Evolutionary conservation across 2,113 vertebrate genomes (phyloP).

Genomic region (Scopus umbretta): DNA sequence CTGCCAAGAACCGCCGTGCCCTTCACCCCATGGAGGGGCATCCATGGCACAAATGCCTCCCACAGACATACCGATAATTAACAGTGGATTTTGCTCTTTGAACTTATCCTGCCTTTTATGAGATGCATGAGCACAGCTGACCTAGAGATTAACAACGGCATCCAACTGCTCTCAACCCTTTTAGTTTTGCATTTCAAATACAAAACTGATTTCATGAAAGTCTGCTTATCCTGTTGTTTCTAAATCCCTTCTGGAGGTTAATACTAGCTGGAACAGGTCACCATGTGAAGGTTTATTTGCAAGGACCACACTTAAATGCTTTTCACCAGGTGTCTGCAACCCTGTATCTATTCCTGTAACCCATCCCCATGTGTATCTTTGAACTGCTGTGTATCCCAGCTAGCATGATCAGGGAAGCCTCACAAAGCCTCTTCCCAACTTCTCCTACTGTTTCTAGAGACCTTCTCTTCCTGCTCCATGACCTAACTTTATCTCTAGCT

Average conservation of each 20-base stretch:
- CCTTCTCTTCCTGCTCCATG: background rate
- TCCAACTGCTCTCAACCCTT: background rate
- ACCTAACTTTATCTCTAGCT: background rate
- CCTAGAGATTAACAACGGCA: background rate
- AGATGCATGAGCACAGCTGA: background rate
- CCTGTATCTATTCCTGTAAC: background rate
- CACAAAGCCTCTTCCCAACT: background rate
- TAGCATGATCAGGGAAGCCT: background rate
- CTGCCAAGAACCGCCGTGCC: background rate
- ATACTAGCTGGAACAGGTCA: background rate
- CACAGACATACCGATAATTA: background rate
- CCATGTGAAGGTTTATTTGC: background rate
- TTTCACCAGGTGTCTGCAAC: background rate
- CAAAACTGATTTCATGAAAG: background rate
- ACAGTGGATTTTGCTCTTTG: conserved; percentile 4
- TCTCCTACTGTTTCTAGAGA: background rate
- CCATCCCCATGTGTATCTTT: background rate
- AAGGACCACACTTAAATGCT: background rate
- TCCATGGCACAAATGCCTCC: background rate
- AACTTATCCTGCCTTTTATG: background rate
- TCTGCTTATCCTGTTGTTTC: background rate
- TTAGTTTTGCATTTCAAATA: conserved; percentile 3
- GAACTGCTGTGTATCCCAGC: background rate
- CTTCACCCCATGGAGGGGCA: background rate
- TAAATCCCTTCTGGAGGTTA: background rate